A percentile compares a stretch with the other conserved stretches of the same genome.
phyloP scores from a whole-genome alignment of 1,140 invertebrate species.

The Plodia interpunctella region DNA sequence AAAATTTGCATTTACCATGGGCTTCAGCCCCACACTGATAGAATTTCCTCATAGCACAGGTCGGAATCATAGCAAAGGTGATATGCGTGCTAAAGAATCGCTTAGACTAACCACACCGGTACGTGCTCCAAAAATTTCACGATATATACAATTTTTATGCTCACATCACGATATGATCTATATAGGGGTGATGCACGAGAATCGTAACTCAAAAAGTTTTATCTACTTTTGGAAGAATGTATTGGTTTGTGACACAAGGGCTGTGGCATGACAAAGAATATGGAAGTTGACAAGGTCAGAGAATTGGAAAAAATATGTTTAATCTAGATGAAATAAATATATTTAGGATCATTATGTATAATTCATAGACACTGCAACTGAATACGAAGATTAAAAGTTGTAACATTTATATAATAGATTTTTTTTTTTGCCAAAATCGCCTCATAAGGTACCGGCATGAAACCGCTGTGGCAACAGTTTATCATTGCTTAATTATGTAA shows the following conservation, averaged over 20 bases:
- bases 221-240: not conserved
- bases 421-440: no score
- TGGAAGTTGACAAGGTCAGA: no score
- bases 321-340: no score
- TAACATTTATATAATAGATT: no score
- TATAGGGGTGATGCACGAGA: slow-evolving; percentile 51
- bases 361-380: no score
- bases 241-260: not conserved
- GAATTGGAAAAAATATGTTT: no score
- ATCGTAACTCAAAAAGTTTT: slow-evolving; percentile 16
- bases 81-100: slow-evolving; percentile 54
- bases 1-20: slow-evolving; percentile 4
- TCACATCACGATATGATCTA: slow-evolving; percentile 57
- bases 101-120: slow-evolving; percentile 42
- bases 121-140: slow-evolving; percentile 25
- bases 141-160: slow-evolving; percentile 51
- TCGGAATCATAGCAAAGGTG: slow-evolving; percentile 26
- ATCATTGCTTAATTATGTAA: no score
- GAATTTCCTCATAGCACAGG: not conserved
- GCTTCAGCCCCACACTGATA: not conserved
- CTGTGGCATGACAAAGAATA: not conserved
- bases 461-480: no score
- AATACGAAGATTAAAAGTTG: no score
- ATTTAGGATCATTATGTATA: no score
- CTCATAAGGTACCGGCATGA: no score